Base-by-base conservation (phyloP, 2,888 invertebrate genomes). In the Synergus umbraculus region DNA sequence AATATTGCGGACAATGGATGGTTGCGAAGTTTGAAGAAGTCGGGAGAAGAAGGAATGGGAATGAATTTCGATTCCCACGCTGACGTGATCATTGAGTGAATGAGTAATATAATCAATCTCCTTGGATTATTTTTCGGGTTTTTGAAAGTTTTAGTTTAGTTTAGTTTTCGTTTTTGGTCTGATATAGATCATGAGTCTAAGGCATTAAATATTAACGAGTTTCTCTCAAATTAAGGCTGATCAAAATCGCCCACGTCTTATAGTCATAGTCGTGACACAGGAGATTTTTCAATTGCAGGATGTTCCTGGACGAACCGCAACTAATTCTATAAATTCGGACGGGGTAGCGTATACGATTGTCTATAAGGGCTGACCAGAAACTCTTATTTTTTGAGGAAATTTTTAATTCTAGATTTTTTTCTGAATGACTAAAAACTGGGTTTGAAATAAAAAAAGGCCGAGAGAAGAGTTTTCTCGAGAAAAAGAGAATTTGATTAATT, bases 261-360 rank as follows among this genome's bases (percentile, higher is more conserved):
- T 29, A 86, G 86, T 89, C 89, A 88, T 89, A 85, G 73, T 85
- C 89, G 80, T 89, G 89, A 89, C 89, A 86, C 83, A 84, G 89
- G 86, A 83, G 81, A 89, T 88, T 87, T 89, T 88, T 89, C 88
- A 89, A 89, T 89, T 88, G 86, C 86, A 83, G 85, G 85, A 86
- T 87, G 85, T 83, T 84, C 79, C 83, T 73, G 76, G 85, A 83
- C 84, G 87, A 86, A 89, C 86, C 89, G 88, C 82, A 85, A 84
- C 89, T 86, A 89, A 89, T 88, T 79, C 79, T 78, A 79, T 81
- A 86, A 89, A 86, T 80, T 65, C 49, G 44, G 76, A 76, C 54
- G 73, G 43, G 67, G 76, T 69, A 77, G 12, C 10, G 49, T 49
- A 29, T 29, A 41, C 66, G 64, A 78, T 76, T 15, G 15, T 54